Percentiles rank a stretch among this genome's conserved stretches.
phyloP scores from a whole-genome alignment of 2,797 vertebrate species.

The Myotis planiceps region DNA sequence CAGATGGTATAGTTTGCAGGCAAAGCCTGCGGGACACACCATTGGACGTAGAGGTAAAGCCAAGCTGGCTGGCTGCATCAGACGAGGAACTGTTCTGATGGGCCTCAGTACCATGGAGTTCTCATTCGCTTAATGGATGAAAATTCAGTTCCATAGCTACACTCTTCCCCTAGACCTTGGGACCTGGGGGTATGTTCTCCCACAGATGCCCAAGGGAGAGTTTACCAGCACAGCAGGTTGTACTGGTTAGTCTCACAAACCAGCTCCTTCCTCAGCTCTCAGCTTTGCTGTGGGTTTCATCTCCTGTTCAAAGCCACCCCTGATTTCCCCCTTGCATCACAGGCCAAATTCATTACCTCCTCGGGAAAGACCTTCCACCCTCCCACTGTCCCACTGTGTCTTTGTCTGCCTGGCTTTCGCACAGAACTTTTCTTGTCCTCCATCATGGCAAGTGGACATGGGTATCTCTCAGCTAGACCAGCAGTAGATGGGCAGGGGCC shows the following conservation, averaged over 20 bases:
- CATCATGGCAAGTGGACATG: neutral
- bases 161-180: neutral
- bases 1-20: neutral
- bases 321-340: neutral
- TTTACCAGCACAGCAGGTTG: neutral
- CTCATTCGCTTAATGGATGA: neutral
- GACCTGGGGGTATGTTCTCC: too few species aligned
- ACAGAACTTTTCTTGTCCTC: neutral
- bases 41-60: neutral
- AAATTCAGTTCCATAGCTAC: neutral
- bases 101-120: neutral
- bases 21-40: too few species aligned
- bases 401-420: neutral
- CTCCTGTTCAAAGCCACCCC: neutral
- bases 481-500: neutral
- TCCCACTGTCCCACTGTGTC: neutral
- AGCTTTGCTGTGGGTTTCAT: neutral
- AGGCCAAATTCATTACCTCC: neutral
- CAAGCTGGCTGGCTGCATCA: neutral
- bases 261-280: neutral
- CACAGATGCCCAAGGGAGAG: accelerated
- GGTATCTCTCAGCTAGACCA: neutral
- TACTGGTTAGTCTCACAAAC: neutral
- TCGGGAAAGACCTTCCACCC: neutral
- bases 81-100: neutral